Base-by-base conservation (phyloP, 2,888 invertebrate genomes). In the Acronicta psi region DNA sequence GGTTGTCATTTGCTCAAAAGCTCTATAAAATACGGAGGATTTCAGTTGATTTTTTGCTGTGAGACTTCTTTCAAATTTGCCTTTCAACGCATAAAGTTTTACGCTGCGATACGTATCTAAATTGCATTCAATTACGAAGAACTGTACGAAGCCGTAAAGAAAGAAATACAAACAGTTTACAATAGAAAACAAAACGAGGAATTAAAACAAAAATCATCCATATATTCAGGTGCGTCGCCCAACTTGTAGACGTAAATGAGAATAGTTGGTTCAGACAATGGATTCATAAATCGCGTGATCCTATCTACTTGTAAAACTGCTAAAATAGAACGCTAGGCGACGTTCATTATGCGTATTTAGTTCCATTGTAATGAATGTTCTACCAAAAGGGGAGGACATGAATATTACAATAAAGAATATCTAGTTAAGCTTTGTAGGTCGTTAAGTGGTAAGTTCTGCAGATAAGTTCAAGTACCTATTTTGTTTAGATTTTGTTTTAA, bases 251-350 rank as follows among this genome's bases (percentile, higher is more conserved):
- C 85, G 84, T 84, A 90, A 91, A 90, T 90, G 90, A 89, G 89
- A 87, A 85, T 84, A 86, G 86, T 86, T 82, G 68, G 73, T 71
- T 69, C 80, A 84, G 83, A 91, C 91, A 91, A 91, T 90, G 87
- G 88, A 77, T 87, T 86, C 86, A 90, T 91, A 90, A 90, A 90
- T 90, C 82, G 81, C 81, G 75, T 83, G 88, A 89, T 88, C 82
- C 86, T 87, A 90, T 89, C 88, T 82, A 74, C 70, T 75, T 67
- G 82, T 85, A 83, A 86, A 87, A 88, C 84, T 86, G 82, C 85
- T 89, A 80, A 87, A 88, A 89, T 86, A 84, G 84, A 85, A 83
- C 83, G 77, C 77, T 64, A 75, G 67, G 74, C 80, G 81, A 85
- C 86, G 83, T 85, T 88, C 87, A 87, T 83, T 87, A 87, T 87